phyloP scores from a whole-genome alignment of 2,797 vertebrate species.

The Myotis myotis region DNA sequence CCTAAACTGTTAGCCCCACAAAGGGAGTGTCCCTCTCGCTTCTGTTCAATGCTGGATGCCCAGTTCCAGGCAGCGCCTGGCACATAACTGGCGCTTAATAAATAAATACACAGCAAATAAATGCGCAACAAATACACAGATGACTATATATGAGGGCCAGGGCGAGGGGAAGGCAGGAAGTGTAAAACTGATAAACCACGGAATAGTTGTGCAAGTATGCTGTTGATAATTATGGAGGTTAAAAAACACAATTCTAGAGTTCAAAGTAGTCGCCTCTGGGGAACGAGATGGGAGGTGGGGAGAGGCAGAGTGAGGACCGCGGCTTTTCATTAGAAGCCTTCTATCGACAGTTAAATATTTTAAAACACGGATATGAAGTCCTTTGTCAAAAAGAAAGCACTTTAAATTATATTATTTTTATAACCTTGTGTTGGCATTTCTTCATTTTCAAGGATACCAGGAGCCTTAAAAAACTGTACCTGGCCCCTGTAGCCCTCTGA shows the following conservation, averaged over 20 bases:
- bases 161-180: not conserved
- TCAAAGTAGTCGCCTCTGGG: not conserved
- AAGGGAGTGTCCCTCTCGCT: not conserved
- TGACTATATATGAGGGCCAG: not conserved
- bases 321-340: not conserved
- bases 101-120: not conserved
- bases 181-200: not conserved
- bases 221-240: not conserved
- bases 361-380: not conserved
- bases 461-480: not conserved
- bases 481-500: not conserved
- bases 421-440: constrained; percentile 26
- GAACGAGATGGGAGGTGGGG: not conserved
- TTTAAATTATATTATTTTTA: constrained; percentile 23
- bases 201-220: not conserved
- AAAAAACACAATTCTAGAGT: not conserved
- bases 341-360: constrained; percentile 40
- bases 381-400: constrained; percentile 58
- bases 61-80: not conserved
- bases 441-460: constrained; percentile 31
- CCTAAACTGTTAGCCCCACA: not conserved
- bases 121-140: not conserved
- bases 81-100: not conserved
- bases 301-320: not conserved
- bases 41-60: not conserved